Conservation (phyloP, 2,888 invertebrate genomes). For the Drosophila subsilvestris region DNA sequence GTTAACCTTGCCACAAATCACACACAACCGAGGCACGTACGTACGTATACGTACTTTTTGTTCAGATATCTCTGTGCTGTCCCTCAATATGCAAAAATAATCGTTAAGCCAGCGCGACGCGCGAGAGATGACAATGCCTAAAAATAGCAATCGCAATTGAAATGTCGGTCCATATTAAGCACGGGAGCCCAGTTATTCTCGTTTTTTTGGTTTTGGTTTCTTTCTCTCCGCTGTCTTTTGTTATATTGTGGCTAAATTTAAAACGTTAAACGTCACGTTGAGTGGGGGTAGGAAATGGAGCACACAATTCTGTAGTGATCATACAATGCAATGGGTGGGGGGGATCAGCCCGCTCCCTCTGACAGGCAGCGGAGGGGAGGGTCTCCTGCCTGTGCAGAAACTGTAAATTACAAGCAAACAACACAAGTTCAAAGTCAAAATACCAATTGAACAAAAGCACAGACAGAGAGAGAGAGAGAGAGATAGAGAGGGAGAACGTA, state of each 20-base stretch:
- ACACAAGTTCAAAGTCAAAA: slow-evolving; percentile 59
- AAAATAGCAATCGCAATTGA: slow-evolving; percentile 76
- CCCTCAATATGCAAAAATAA: slow-evolving; percentile 69
- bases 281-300: slow-evolving; percentile 50
- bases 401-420: slow-evolving; percentile 47
- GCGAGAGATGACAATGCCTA: slow-evolving; percentile 71
- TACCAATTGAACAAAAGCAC: slow-evolving; percentile 18
- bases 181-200: slow-evolving; percentile 25
- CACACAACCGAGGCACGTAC: slow-evolving; percentile 37
- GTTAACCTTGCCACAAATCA: slow-evolving; percentile 57
- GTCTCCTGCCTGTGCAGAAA: slow-evolving; percentile 34
- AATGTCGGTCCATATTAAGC: slow-evolving; percentile 74
- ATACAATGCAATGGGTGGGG: slow-evolving; percentile 1
- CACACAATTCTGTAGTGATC: slow-evolving; percentile 16
- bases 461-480: slow-evolving; percentile 10
- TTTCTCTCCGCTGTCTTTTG: slow-evolving; percentile 2
- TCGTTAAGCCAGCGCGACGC: slow-evolving; percentile 36
- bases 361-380: not conserved
- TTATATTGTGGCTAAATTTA: slow-evolving; percentile 72
- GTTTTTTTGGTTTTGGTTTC: slow-evolving; percentile 4
- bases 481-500: slow-evolving; percentile 20
- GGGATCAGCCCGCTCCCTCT: not conserved
- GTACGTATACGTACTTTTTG: slow-evolving; percentile 6
- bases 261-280: slow-evolving; percentile 56
- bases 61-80: not conserved